Evolutionary conservation across 2,888 invertebrate species (phyloP), one percentile per base, ranked within the genome.

Genomic region (Parelbella ahira): DNA sequence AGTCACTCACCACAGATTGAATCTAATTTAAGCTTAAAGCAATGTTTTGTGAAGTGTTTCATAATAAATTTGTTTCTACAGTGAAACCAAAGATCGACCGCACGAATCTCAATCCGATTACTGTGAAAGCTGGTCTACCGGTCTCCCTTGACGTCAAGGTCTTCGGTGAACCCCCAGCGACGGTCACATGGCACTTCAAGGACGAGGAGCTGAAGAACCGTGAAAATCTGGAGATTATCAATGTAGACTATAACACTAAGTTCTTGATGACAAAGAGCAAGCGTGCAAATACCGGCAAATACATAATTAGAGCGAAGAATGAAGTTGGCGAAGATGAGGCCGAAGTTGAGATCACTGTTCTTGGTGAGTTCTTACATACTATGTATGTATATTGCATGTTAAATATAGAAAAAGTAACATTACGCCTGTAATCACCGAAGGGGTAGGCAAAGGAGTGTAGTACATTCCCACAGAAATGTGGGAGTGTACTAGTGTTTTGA

Each of bases 81-180:
- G 97, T 97, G 73, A 97, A 97, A 88, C 98, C 98, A 44, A 91
- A 93, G 63, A 98, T 98, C 72, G 97, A 98, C 72, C 92, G 97
- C 52, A 95, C 95, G 8, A 96, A 96, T 77, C 84, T 97, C 34
- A 93, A 95, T 61, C 90, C 93, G n/a, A 75, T 96, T 1, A 91
- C 91, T 1, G 93, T 98, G 24, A 97, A 98, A 78, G 93, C 94
- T 47, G 97, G 97, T 21, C 92, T 97, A 25, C 94, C 95, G 0
- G 91, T 97, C 28, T 93, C 92, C 11, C 84, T 98, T 46, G 97
- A 97, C 73, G 90, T 98, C 13, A 94, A 96, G 61, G 93, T 97
- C 30, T 93, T 93, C 66, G 98, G 98, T 47, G 98, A 98, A 81
- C 98, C 98, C 3, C 93, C 96, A 37, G 98, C 99, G 54, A 94